Evolutionary conservation across 2,113 vertebrate species (phyloP).

Genomic region (Dipodomys ordii): DNA sequence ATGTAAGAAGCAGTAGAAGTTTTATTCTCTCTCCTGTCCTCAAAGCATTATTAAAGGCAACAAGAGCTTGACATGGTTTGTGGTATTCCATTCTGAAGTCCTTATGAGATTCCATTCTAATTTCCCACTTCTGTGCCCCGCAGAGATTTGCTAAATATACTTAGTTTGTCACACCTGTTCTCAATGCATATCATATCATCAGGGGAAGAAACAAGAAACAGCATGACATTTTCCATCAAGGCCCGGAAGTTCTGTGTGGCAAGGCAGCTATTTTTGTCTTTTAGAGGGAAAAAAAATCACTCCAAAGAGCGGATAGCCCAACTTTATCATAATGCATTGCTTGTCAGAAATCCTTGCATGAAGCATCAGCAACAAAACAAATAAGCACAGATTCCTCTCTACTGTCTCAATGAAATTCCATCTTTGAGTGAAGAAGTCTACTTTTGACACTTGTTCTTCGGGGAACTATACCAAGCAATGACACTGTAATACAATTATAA

Average conservation of each 20-base stretch:
- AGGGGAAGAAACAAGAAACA: conserved; percentile 50
- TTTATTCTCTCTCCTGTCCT: conserved; percentile 18
- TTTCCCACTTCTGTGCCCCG: conserved; percentile 5
- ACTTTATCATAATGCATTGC: not conserved
- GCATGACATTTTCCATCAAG: conserved; percentile 58
- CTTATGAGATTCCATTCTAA: conserved; percentile 4
- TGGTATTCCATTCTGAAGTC: conserved; percentile 46
- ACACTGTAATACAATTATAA: not conserved
- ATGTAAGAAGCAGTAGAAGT: not conserved
- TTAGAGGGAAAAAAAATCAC: not conserved
- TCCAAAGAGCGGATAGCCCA: not conserved
- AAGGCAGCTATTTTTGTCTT: conserved; percentile 63
- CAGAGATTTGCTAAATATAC: conserved; percentile 55
- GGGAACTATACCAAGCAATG: not conserved
- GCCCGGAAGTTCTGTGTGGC: not conserved
- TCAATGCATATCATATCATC: conserved; percentile 18
- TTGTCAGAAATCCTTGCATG: conserved; percentile 50
- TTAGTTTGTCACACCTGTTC: conserved; percentile 30
- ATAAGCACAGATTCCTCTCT: not conserved
- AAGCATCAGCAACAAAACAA: not conserved
- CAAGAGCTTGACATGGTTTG: not conserved
- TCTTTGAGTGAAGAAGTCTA: conserved; percentile 33
- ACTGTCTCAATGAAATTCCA: not conserved
- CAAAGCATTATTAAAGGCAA: not conserved
- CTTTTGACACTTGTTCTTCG: not conserved